Evolutionary conservation across 2,797 vertebrate species (phyloP).

Genomic region (Sebastes vulpes): DNA sequence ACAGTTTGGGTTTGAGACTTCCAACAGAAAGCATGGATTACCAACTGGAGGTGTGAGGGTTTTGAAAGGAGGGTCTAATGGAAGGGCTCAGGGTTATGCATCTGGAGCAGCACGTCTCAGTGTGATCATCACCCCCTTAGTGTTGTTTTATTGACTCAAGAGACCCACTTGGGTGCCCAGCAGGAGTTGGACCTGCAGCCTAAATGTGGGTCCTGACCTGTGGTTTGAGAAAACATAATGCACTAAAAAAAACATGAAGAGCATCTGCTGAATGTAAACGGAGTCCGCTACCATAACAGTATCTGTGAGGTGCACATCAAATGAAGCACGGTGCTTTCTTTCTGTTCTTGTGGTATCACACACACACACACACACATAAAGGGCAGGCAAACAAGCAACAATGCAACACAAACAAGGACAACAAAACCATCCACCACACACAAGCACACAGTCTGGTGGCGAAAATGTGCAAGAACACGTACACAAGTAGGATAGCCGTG

Average conservation of each 20-base stretch:
- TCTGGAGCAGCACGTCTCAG: not conserved
- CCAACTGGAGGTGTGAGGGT: not conserved
- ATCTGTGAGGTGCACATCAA: slow-evolving; percentile 12
- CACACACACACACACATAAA: not conserved
- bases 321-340: slow-evolving; percentile 4
- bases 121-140: not conserved
- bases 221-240: slow-evolving; percentile 4
- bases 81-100: not conserved
- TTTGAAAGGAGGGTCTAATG: not conserved
- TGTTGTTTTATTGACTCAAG: not conserved
- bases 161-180: not conserved
- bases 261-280: slow-evolving; percentile 1
- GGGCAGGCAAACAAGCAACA: not conserved
- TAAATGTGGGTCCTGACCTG: not conserved
- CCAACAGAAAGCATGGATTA: not conserved
- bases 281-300: not conserved
- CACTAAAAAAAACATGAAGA: not conserved
- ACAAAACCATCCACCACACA: not conserved
- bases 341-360: not conserved
- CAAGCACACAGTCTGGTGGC: not conserved
- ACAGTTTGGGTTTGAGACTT: not conserved
- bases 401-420: slow-evolving; percentile 11
- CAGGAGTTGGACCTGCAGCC: slow-evolving; percentile 1
- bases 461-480: slow-evolving; percentile 18
- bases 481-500: not conserved